These are phyloP conservation scores for Spermophilus dauricus DNA, from an alignment of 2,113 vertebrate species.

Conservation along the genomic window DNA sequence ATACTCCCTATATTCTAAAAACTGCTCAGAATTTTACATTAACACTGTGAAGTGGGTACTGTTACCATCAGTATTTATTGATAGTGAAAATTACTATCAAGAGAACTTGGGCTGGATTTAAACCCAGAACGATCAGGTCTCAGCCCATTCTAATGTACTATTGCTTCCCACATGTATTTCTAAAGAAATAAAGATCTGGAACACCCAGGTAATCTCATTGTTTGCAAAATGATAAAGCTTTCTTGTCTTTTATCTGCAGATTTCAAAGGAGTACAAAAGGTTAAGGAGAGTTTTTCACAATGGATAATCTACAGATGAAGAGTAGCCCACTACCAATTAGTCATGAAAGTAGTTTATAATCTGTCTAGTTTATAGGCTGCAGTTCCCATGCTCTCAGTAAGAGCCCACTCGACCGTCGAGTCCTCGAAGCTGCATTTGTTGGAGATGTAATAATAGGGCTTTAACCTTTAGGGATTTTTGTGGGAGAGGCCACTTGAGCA, in stretches of 20 bases:
- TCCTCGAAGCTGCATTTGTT: background rate
- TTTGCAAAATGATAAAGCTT: background rate
- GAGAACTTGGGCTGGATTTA: background rate
- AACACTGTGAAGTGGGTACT: background rate
- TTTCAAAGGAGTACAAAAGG: constrained; percentile 51
- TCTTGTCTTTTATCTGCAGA: constrained; percentile 16
- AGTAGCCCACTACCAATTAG: background rate
- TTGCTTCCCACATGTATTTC: background rate
- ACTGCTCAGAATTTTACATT: background rate
- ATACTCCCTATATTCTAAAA: background rate
- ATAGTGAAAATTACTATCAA: background rate
- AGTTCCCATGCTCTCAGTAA: constrained; percentile 51
- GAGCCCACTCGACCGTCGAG: background rate
- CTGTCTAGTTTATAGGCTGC: background rate
- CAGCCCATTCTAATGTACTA: background rate
- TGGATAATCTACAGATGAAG: constrained; percentile 5
- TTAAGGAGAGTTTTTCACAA: background rate
- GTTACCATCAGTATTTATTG: background rate
- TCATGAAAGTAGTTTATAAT: background rate
- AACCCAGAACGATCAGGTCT: background rate
- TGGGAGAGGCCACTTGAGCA: background rate
- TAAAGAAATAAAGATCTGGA: constrained; percentile 29
- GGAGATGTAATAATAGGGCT: constrained; percentile 58
- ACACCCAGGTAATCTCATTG: background rate
- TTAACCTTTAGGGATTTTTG: constrained; percentile 21